Base-by-base conservation (phyloP, 2,888 invertebrate genomes). In the Phengaris alcon region DNA sequence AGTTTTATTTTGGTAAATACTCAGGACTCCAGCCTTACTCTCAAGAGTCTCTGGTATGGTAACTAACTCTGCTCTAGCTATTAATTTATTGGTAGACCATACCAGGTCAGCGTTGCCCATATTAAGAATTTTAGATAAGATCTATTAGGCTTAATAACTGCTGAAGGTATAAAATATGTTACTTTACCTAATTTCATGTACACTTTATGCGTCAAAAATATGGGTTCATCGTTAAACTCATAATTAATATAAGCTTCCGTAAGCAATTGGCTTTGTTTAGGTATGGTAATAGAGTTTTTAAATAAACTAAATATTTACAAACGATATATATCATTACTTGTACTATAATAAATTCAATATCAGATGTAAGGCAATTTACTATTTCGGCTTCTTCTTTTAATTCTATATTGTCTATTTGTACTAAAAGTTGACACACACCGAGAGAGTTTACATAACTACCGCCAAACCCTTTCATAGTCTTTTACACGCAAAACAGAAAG, bases 271-370 rank as follows among this genome's bases (percentile, higher is more conserved):
- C 54, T 54, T 54, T 54, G 54, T 54, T 54, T 54, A 7, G 51
- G 51, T 51, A 51, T 51, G 51, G 54, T 54, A 9, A 54, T 54
- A 13, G 54, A 54, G 13, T 54, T 54, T 13, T 54, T 54, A 3
- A 54, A 54, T 12, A 54, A 13, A 54, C 54, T 54, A 12, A 54
- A 54, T 54, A 54, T 13, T 54, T 54, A 54, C 5, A 54, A 12
- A 54, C 12, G 13, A 54, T 69, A 59, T 74, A 74, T 51, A 76
- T 76, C 76, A 76, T 76, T 48, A 70, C 57, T 51, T 74, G 74
- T 7, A 74, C 76, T 59, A 76, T 74, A 35, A 76, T 48, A 51
- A 76, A 52, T 59, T 76, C 76, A 35, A 76, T 74, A 59, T 74
- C 76, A 3, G 35, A 8, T 2, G 74, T n/a, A n/a, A 22, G 22